Conservation (phyloP, 2,888 invertebrate genomes). For the Eristalis tenax region DNA sequence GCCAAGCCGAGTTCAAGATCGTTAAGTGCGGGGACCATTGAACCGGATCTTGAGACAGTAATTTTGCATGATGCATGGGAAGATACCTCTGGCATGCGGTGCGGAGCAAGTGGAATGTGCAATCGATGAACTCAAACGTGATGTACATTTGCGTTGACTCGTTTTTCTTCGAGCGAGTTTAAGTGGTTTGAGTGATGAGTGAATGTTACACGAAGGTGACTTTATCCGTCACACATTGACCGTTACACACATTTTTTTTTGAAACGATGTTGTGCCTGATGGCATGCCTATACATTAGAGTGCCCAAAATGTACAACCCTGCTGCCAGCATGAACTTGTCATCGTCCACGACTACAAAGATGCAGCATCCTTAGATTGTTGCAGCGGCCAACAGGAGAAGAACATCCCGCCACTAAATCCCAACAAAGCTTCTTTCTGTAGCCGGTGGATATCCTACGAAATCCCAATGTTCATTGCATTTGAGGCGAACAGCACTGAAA, state of each 20-base stretch:
- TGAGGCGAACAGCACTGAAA: slow-evolving; percentile 30
- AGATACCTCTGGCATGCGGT: slow-evolving; percentile 2
- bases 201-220: too few species aligned
- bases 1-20: slow-evolving; percentile 32
- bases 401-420: neutral
- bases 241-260: too few species aligned
- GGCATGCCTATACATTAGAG: too few species aligned
- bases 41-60: slow-evolving; percentile 50
- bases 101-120: neutral
- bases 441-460: neutral
- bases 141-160: neutral
- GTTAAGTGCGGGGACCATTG: slow-evolving; percentile 29
- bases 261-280: too few species aligned
- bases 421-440: neutral
- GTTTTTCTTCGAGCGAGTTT: neutral
- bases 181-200: neutral
- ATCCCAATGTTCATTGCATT: neutral
- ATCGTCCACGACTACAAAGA: neutral
- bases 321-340: too few species aligned
- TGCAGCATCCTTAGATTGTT: neutral
- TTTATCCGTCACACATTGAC: too few species aligned
- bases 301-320: too few species aligned
- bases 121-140: slow-evolving; percentile 22
- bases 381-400: neutral
- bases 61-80: slow-evolving; percentile 11